Conservation (phyloP, 2,888 invertebrate genomes). For the Ornithoptera alexandrae region DNA sequence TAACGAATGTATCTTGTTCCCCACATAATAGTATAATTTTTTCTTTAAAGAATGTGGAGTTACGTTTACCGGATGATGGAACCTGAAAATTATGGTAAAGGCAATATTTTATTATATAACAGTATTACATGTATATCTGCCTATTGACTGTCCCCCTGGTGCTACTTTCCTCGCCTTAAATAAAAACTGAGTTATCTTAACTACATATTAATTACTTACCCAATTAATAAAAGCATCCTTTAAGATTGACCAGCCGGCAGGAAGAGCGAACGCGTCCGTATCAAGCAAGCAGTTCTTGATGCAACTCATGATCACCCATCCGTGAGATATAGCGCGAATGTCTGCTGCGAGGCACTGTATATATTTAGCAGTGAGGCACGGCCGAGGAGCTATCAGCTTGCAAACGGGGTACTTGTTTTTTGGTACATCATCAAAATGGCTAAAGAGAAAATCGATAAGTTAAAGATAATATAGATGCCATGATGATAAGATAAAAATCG, state of each 20-base stretch:
- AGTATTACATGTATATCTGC: too few species aligned
- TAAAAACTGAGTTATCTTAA: too few species aligned
- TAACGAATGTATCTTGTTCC: constrained; percentile 75
- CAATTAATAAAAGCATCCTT: constrained; percentile 67
- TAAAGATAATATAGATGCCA: neutral
- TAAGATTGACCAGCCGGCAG: constrained; percentile 81
- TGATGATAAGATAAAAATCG: too few species aligned
- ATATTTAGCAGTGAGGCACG: constrained; percentile 87
- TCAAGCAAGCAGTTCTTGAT: constrained; percentile 54
- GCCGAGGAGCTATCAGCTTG: constrained; percentile 83
- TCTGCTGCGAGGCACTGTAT: constrained; percentile 85
- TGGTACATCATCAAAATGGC: constrained; percentile 78
- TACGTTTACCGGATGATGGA: constrained; percentile 52
- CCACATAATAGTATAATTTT: constrained; percentile 74
- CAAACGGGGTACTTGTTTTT: constrained; percentile 76
- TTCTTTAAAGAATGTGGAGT: constrained; percentile 69
- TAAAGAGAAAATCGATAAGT: constrained; percentile 34
- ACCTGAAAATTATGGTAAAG: constrained; percentile 43
- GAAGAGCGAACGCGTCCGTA: constrained; percentile 75
- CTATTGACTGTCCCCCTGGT: too few species aligned
- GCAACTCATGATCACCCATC: constrained; percentile 85
- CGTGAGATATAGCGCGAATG: constrained; percentile 82
- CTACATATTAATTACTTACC: constrained; percentile 43
- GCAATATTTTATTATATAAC: too few species aligned
- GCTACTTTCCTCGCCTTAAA: too few species aligned